A percentile compares a stretch with the other conserved stretches of the same genome.
Conservation (phyloP, 2,888 invertebrate genomes). For the Cosmopolites sordidus region DNA sequence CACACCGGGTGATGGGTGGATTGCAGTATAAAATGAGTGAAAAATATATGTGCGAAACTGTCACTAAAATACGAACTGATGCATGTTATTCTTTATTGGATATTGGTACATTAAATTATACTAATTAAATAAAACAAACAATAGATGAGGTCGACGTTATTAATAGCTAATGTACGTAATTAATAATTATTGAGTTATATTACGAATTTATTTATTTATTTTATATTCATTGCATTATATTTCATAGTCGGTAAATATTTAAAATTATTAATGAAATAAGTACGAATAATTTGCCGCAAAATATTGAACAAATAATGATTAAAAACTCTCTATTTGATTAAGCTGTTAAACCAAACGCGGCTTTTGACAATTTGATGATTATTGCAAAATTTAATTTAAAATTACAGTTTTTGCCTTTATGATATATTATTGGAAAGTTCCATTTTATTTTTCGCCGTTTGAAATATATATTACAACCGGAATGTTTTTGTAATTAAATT, state of each 20-base stretch:
- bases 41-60: not conserved
- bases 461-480: too few species aligned
- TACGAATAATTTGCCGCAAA: not conserved
- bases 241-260: not conserved
- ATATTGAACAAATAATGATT: too few species aligned
- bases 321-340: too few species aligned
- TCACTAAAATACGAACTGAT: not conserved
- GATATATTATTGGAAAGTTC: too few species aligned
- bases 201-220: not conserved
- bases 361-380: too few species aligned
- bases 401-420: too few species aligned
- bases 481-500: too few species aligned
- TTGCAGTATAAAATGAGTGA: too few species aligned
- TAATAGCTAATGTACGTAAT: constrained; percentile 1
- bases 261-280: not conserved
- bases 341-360: too few species aligned
- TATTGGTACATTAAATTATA: not conserved
- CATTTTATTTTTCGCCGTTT: too few species aligned
- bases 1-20: too few species aligned
- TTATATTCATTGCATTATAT: not conserved
- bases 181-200: constrained; percentile 2
- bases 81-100: not conserved
- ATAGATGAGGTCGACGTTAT: constrained; percentile 1
- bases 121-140: constrained; percentile 1
- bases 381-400: too few species aligned